A percentile compares a stretch with the other conserved stretches of the same genome.
phyloP scores from a whole-genome alignment of 1,140 invertebrate genomes.

The Propsilocerus akamusi region DNA sequence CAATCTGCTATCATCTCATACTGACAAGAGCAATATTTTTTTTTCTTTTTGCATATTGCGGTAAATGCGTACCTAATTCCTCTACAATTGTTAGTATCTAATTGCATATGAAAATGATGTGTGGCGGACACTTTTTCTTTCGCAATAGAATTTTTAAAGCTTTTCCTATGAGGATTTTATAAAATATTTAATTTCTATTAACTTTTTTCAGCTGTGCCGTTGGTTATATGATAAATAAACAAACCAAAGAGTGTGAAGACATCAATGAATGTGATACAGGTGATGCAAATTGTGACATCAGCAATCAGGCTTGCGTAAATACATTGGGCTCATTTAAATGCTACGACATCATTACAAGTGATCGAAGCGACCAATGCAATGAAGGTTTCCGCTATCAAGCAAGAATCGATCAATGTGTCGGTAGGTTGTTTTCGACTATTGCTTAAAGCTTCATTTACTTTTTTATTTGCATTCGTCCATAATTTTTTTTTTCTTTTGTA shows the following conservation, averaged over 20 bases:
- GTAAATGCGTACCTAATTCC: background rate
- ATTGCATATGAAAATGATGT: background rate
- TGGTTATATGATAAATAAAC: slow-evolving; percentile 10
- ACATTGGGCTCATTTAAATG: slow-evolving; percentile 16
- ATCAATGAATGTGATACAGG: slow-evolving; percentile 48
- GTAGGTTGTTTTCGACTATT: slow-evolving; percentile 9
- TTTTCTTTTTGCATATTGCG: background rate
- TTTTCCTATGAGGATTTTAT: too few species aligned
- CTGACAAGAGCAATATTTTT: background rate
- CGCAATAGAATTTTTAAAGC: too few species aligned
- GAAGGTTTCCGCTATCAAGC: slow-evolving; percentile 1
- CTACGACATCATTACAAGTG: background rate
- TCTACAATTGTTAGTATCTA: background rate
- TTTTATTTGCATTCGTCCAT: background rate
- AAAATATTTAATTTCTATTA: background rate
- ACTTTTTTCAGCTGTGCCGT: slow-evolving; percentile 7
- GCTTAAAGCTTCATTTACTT: slow-evolving; percentile 7
- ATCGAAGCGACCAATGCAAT: background rate
- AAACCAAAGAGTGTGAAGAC: slow-evolving; percentile 23
- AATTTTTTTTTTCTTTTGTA: background rate
- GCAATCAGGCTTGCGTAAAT: slow-evolving; percentile 18
- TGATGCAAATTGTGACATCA: slow-evolving; percentile 35
- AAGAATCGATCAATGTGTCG: slow-evolving; percentile 4
- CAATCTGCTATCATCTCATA: too few species aligned
- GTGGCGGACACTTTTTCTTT: background rate